These are phyloP conservation scores for Pseudopodoces humilis DNA, from an alignment of 2,113 vertebrate species.

Conservation along the genomic window DNA sequence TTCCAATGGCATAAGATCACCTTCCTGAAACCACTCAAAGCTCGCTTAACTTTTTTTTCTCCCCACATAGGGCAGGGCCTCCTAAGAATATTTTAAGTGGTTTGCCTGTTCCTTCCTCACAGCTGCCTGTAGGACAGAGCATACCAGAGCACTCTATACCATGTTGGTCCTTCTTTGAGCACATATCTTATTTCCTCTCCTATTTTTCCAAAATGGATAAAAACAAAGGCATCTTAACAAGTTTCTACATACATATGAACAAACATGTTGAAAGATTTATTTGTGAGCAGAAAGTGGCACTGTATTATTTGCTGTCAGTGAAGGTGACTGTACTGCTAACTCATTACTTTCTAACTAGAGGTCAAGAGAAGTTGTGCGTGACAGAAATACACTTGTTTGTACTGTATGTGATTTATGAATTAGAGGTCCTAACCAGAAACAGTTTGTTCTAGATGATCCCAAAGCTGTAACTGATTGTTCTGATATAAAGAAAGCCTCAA, in stretches of 20 bases:
- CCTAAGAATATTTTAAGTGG: background rate
- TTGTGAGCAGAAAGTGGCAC: background rate
- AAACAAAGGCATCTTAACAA: slow-evolving; percentile 24
- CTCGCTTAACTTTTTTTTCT: background rate
- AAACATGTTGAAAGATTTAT: background rate
- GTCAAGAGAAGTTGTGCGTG: background rate
- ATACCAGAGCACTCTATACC: background rate
- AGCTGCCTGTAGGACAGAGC: background rate
- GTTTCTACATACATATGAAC: background rate
- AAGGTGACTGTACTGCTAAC: background rate
- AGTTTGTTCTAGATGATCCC: background rate
- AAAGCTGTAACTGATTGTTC: background rate
- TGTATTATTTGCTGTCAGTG: background rate
- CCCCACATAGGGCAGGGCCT: background rate
- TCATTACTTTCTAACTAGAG: background rate
- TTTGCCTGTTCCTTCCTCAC: slow-evolving; percentile 45
- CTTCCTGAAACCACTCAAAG: slow-evolving; percentile 13
- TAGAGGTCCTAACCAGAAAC: background rate
- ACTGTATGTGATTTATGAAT: background rate
- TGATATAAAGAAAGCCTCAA: background rate
- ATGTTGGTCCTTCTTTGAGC: background rate
- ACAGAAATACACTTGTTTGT: background rate
- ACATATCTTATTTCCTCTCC: background rate
- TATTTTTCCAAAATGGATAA: slow-evolving; percentile 32
- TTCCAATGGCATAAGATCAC: background rate